Evolutionary conservation across 2,113 vertebrate genomes (phyloP).

Genomic region (Corvus hawaiiensis): DNA sequence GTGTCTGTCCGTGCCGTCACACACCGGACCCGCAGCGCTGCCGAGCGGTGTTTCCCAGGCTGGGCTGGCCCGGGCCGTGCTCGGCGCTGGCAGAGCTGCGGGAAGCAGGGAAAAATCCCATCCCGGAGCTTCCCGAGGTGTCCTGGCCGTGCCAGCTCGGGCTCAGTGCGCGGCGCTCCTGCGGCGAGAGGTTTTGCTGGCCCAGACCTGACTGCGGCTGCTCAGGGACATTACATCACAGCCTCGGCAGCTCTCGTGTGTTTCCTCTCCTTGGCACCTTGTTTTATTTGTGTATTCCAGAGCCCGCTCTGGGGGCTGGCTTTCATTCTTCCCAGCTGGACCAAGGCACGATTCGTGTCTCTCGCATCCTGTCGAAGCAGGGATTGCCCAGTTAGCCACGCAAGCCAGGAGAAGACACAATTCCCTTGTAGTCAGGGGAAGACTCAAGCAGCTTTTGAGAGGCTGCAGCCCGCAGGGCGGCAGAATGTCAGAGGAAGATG

Average conservation of each 20-base stretch:
- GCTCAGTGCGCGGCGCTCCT: background rate
- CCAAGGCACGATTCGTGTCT: background rate
- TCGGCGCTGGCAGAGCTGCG: accelerated
- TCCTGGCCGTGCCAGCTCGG: accelerated
- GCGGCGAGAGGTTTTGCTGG: background rate
- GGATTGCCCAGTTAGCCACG: background rate
- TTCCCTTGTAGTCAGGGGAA: background rate
- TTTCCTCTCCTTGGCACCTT: background rate
- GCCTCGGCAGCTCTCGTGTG: background rate
- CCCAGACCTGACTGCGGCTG: background rate
- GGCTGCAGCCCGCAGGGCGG: background rate
- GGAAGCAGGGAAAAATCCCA: accelerated
- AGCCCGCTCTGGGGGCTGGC: background rate
- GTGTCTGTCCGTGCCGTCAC: background rate
- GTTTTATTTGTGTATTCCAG: background rate
- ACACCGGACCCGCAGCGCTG: background rate
- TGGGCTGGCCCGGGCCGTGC: background rate
- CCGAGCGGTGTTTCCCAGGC: background rate
- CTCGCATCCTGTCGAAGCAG: background rate
- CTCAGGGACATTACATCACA: background rate
- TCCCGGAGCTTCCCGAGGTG: background rate
- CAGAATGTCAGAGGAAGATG: background rate
- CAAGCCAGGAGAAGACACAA: background rate
- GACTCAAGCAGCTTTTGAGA: background rate
- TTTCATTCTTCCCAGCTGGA: background rate